Conservation (phyloP, 2,113 vertebrate species). For the Dasypus novemcinctus region DNA sequence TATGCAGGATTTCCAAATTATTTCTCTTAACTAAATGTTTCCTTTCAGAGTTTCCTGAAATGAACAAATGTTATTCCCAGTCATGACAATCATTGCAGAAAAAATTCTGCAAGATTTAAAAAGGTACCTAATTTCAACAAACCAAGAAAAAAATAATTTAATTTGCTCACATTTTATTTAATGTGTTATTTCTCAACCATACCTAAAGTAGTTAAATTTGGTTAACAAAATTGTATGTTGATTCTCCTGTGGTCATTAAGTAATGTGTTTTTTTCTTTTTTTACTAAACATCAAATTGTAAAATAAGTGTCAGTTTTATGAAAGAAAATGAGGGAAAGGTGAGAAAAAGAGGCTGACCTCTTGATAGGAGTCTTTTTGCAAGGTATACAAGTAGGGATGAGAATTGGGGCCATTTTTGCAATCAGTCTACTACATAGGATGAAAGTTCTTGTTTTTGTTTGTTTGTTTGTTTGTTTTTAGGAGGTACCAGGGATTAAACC, state of each 20-base stretch:
- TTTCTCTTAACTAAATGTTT: too few species aligned
- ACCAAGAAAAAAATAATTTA: background rate
- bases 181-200: background rate
- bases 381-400: background rate
- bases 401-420: background rate
- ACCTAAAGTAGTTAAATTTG: background rate
- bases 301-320: background rate
- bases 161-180: background rate
- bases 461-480: too few species aligned
- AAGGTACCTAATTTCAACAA: background rate
- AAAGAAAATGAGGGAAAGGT: background rate
- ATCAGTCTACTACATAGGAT: background rate
- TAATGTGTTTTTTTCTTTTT: background rate
- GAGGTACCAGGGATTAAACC: too few species aligned
- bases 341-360: background rate
- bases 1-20: too few species aligned
- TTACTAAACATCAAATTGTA: background rate
- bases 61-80: too few species aligned
- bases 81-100: background rate
- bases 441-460: background rate
- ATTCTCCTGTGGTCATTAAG: slow-evolving; percentile 34
- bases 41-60: too few species aligned
- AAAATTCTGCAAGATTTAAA: background rate
- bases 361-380: background rate
- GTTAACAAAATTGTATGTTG: background rate